Base-by-base conservation (phyloP, 2,113 vertebrate genomes). In the Channa argus region DNA sequence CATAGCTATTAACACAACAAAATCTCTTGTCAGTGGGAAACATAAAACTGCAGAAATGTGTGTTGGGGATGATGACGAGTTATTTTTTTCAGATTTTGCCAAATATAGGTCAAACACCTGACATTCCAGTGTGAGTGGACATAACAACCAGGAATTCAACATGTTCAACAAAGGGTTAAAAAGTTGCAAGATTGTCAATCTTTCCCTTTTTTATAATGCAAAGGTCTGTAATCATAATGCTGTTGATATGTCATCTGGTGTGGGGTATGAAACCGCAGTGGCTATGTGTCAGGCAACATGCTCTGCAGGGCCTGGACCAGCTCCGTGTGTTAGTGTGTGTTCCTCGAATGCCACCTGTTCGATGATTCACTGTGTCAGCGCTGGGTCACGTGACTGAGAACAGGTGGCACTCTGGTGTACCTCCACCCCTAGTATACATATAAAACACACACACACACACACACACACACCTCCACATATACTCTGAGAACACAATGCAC, bases 321-420 rank as follows among this genome's bases (percentile, higher is more conserved):
- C 1, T 7, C 79, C 77, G 66, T n/a, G 77, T 92, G 90, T 83
- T 79, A 73, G 66, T 71, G 81, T 70, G 71, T 81, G 83, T 70
- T 72, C 66, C 69, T 86, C 69, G 36, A 86, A 74, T 71, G 84
- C 83, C 63, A 66, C 80, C 82, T 85, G 88, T 81, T 90, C 79
- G 49, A 67, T 89, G 88, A 90, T 70, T 91, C 86, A 83, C 53
- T 7, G 79, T 67, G 84, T 88, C 67, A 55, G 45, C 45, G 71
- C 67, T 9, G 67, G 79, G 85, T 56, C 84, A 85, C 83, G 75
- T 86, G 86, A 89, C 85, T 58, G 44, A 77, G 84, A 91, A 91
- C 91, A 92, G 91, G 90, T 91, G 91, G 89, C 58, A 78, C 69
- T 68, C 71, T 80, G 76, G 76, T 63, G 8, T 44, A 74, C 52